Base-by-base conservation (phyloP, 2,797 vertebrate genomes). In the Sorex maritimensis region DNA sequence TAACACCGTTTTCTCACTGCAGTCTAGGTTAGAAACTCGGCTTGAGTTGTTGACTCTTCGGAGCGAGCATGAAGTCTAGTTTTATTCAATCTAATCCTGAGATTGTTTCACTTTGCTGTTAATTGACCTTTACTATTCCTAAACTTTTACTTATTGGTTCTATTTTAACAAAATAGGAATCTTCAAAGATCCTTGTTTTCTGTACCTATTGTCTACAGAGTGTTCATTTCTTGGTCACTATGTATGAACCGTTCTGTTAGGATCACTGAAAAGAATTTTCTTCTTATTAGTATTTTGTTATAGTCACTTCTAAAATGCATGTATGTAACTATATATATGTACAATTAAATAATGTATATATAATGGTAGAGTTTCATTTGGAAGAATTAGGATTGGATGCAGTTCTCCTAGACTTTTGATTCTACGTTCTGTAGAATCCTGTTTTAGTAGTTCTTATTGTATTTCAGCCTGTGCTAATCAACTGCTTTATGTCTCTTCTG, bases 241-340 rank as follows among this genome's bases (percentile, higher is more conserved):
- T 72, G 30, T 30, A 23, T 86, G 7, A 83, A 61, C 23, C 88
- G n/a, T 4, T 41, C 13, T 86, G 7, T 79, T 81, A n/a, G 10
- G 38, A 34, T 88, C 74, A 68, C 58, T 88, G 49, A 81, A 38
- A 74, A 93, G 23, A 19, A 7, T 49, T 71, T 8, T 5, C 46
- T 77, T 92, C 49, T 85, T 38, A 30, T 9, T 67, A 46, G 24
- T 68, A 30, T 83, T 88, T 91, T 84, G 68, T 74, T 88, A 38
- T 58, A 26, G 72, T 67, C 80, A 67, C 24, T 77, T 49, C 49
- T 75, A 34, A 41, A 86, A 79, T 65, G 61, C 21, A 65, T 19
- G 24, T 65, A 65, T 24, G 61, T 55, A 55, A 17, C 52, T 55
- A 14, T 14, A 14, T 44, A 5, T 44, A 44, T 44, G 41, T 44